These are phyloP conservation scores for Dexiosoma caninum DNA, from an alignment of 2,888 invertebrate species.

Conservation along the genomic window DNA sequence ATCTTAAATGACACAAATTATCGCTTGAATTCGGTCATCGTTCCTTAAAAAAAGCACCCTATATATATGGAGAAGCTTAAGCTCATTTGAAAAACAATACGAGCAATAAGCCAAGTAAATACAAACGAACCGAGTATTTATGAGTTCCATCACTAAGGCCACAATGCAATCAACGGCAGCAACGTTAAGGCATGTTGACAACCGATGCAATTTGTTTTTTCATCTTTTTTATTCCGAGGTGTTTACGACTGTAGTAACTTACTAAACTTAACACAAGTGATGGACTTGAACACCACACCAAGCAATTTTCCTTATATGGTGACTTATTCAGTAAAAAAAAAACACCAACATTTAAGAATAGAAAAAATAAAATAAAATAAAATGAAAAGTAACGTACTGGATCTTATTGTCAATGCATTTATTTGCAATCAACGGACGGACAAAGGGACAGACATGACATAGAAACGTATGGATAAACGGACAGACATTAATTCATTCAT, in stretches of 20 bases:
- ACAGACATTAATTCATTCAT: slow-evolving; percentile 13
- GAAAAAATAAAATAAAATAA: neutral
- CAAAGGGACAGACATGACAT: neutral
- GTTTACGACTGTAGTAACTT: slow-evolving; percentile 22
- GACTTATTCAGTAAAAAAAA: slow-evolving; percentile 27
- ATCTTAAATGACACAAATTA: no score
- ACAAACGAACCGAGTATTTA: neutral
- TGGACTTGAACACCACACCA: slow-evolving; percentile 47
- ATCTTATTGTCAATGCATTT: slow-evolving; percentile 37
- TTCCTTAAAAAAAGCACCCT: neutral
- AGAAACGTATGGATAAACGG: neutral
- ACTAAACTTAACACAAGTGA: slow-evolving; percentile 43
- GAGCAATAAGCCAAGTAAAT: slow-evolving; percentile 14
- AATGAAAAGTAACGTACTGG: neutral
- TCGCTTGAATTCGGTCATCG: no score
- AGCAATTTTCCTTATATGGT: slow-evolving; percentile 44
- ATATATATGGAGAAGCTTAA: neutral
- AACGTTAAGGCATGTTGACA: slow-evolving; percentile 33
- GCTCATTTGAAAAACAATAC: neutral
- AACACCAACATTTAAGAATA: neutral
- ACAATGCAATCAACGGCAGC: slow-evolving; percentile 1
- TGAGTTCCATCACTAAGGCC: slow-evolving; percentile 21
- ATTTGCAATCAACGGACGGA: neutral
- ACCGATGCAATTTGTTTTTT: slow-evolving; percentile 16
- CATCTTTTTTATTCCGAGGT: slow-evolving; percentile 8